Evolutionary conservation across 2,888 invertebrate genomes (phyloP), one percentile per base, ranked within the genome.

Genomic region (Drosophila affinis): DNA sequence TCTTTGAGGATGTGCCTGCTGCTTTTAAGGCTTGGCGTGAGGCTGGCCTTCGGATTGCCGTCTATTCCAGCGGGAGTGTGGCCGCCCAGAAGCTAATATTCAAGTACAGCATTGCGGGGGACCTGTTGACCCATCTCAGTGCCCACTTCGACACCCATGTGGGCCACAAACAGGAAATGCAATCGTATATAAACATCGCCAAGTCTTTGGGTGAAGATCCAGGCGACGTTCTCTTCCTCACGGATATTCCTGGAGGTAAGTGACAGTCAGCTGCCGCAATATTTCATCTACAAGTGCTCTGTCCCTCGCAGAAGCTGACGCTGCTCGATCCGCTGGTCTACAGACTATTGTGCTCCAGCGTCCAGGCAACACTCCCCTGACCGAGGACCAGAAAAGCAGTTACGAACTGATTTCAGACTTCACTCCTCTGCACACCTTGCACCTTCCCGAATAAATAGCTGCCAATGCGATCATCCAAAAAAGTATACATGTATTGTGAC

Each of bases 31-130:
- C 93, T 68, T 96, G 98, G 96, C 94, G 93, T 3, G 93, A 94
- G 4, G 92, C 93, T 14, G 96, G 95, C 12, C 94, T 94, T 44
- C 94, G 94, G 75, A 93, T 98, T 55, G 98, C 95, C 89, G 95
- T 98, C 72, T 99, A 97, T 91, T 98, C 98, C 0, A 98, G 98
- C 29, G 98, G 98, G 53, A 98, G 97, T 62, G 95, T 97, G 1
- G 95, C 96, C 84, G 97, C 98, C 14, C 99, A 99, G 91, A 96
- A 97, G 90, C 93, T 98, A 10, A 93, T 98, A 4, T 98, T 98
- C 91, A 93, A 93, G 0, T 93, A 97, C 91, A 95, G 97, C 3
- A 92, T 93, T 18, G 93, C 94, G 51, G 98, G 98, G 0, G 95
- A 98, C 91, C 90, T 98, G 75, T 93, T 95, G 80, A 94, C 95